Evolutionary conservation across 2,113 vertebrate species (phyloP).

Genomic region (Prinia subflava): DNA sequence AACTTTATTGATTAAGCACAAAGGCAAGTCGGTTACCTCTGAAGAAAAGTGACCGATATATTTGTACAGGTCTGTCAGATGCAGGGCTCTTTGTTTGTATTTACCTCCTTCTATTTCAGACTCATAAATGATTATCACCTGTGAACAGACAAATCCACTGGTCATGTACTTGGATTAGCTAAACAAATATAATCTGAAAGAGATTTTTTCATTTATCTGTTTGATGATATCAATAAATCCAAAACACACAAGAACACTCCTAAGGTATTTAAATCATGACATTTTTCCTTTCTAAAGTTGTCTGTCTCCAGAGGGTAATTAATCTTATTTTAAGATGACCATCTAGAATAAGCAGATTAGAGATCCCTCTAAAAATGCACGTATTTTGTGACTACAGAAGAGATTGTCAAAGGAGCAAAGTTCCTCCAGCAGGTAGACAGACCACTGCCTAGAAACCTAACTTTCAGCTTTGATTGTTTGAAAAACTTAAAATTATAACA

Average conservation of each 20-base stretch:
- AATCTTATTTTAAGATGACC: not conserved
- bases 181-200: not conserved
- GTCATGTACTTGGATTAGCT: not conserved
- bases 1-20: not conserved
- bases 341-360: not conserved
- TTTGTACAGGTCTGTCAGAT: not conserved
- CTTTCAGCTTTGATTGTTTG: not conserved
- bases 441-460: not conserved
- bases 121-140: not conserved
- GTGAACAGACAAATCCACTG: not conserved
- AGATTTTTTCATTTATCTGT: not conserved
- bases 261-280: not conserved
- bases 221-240: not conserved
- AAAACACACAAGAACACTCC: not conserved
- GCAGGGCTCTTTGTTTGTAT: not conserved
- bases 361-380: not conserved
- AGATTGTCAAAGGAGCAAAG: not conserved
- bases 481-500: not conserved
- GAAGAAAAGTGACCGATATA: not conserved
- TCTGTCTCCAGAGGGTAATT: not conserved
- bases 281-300: not conserved
- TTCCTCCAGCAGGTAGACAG: not conserved
- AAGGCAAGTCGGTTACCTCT: not conserved
- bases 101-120: not conserved
- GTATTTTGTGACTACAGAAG: not conserved